Percentiles rank a stretch among this genome's conserved stretches.
These are phyloP conservation scores for Nasonia longicornis DNA, from an alignment of 1,140 invertebrate species.

Conservation along the genomic window DNA sequence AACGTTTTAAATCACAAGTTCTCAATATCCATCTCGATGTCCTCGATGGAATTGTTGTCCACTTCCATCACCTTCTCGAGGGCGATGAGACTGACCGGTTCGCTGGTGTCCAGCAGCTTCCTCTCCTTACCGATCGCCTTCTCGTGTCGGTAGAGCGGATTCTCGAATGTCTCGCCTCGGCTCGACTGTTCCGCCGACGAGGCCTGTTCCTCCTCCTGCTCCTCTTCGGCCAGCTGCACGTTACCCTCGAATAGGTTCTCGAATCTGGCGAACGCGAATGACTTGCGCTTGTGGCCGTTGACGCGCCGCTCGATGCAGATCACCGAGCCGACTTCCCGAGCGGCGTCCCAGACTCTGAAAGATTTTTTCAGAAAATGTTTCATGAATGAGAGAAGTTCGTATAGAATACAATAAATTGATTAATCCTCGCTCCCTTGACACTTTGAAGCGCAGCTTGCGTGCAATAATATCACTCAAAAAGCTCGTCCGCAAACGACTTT, in stretches of 20 bases:
- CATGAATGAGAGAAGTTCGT: neutral
- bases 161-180: conserved; percentile 60
- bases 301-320: conserved; percentile 46
- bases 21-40: conserved; percentile 56
- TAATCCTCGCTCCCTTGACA: too few species aligned
- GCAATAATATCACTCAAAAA: neutral
- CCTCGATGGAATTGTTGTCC: conserved; percentile 47
- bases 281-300: conserved; percentile 47
- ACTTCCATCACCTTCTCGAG: conserved; percentile 45
- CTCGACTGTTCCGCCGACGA: neutral
- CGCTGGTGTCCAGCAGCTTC: conserved; percentile 48
- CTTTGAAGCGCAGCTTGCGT: neutral
- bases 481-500: neutral
- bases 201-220: conserved; percentile 30
- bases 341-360: conserved; percentile 54
- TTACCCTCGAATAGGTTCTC: conserved; percentile 63
- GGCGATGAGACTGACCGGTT: conserved; percentile 53
- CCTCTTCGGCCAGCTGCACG: conserved; percentile 54
- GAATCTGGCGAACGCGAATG: conserved; percentile 63
- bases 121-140: conserved; percentile 41
- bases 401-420: neutral
- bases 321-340: conserved; percentile 53
- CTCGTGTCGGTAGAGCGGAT: conserved; percentile 63
- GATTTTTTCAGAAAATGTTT: conserved; percentile 4
- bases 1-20: conserved; percentile 20